Evolutionary conservation across 2,888 invertebrate genomes (phyloP).

Genomic region (Beris morrisii): DNA sequence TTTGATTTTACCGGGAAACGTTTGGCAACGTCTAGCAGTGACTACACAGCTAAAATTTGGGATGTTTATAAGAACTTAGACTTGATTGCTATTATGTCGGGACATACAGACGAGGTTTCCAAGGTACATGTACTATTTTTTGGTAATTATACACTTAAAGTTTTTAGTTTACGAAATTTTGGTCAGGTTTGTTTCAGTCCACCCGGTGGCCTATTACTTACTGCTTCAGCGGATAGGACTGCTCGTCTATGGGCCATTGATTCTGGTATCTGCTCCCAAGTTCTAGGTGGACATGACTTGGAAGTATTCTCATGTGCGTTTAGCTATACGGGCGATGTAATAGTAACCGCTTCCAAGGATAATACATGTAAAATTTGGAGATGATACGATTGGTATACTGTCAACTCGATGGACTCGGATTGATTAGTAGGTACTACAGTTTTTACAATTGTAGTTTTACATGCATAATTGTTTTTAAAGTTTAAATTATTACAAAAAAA

Average conservation of each 20-base stretch:
- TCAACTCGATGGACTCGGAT: constrained; percentile 41
- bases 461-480: too few species aligned
- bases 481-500: too few species aligned
- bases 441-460: too few species aligned
- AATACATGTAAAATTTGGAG: constrained; percentile 80
- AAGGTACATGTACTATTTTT: constrained; percentile 56
- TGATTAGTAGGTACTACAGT: too few species aligned
- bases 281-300: constrained; percentile 73
- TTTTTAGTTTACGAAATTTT: neutral
- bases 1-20: constrained; percentile 75
- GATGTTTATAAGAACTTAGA: constrained; percentile 62
- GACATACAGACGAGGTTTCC: constrained; percentile 70
- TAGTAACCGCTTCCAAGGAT: constrained; percentile 81
- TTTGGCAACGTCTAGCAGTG: constrained; percentile 75
- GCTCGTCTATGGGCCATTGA: constrained; percentile 69
- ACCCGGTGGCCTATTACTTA: constrained; percentile 70
- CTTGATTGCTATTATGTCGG: constrained; percentile 63
- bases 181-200: constrained; percentile 77
- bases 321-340: constrained; percentile 75
- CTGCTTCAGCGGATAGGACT: constrained; percentile 75
- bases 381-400: constrained; percentile 68
- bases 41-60: constrained; percentile 74
- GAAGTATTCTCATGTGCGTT: constrained; percentile 83
- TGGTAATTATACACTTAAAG: neutral
- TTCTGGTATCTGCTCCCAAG: constrained; percentile 70